Conservation (phyloP, 1,140 invertebrate species). For the Nephila pilipes region DNA sequence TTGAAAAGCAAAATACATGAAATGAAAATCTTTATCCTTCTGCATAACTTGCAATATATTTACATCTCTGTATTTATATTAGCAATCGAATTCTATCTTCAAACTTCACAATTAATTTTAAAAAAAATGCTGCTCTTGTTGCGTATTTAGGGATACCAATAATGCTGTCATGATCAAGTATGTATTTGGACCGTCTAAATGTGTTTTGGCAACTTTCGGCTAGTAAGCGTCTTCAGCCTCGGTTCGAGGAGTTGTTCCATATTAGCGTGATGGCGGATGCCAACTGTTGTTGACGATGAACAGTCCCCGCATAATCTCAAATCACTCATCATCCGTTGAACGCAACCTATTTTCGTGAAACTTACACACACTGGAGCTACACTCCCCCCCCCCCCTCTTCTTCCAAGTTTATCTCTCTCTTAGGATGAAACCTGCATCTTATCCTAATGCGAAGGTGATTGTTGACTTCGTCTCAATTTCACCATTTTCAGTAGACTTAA, state of each 20-base stretch:
- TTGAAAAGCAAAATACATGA: no score
- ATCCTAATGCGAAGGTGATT: no score
- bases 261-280: neutral
- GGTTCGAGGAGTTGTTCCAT: neutral
- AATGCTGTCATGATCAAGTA: neutral
- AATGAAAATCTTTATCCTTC: no score
- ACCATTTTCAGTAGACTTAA: no score
- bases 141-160: neutral
- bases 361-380: neutral
- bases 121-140: neutral
- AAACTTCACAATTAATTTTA: no score
- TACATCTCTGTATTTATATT: no score
- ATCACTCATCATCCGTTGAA: constrained; percentile 2
- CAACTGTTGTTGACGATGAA: constrained; percentile 23
- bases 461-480: no score
- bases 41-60: no score
- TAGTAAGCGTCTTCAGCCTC: neutral
- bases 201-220: neutral
- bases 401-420: neutral
- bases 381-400: neutral
- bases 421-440: no score
- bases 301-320: neutral
- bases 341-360: neutral
- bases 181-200: neutral
- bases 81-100: no score